A percentile compares a stretch with the other conserved stretches of the same genome.
These are phyloP conservation scores for Festucalex cinctus DNA, from an alignment of 2,113 vertebrate genomes.

Conservation along the genomic window DNA sequence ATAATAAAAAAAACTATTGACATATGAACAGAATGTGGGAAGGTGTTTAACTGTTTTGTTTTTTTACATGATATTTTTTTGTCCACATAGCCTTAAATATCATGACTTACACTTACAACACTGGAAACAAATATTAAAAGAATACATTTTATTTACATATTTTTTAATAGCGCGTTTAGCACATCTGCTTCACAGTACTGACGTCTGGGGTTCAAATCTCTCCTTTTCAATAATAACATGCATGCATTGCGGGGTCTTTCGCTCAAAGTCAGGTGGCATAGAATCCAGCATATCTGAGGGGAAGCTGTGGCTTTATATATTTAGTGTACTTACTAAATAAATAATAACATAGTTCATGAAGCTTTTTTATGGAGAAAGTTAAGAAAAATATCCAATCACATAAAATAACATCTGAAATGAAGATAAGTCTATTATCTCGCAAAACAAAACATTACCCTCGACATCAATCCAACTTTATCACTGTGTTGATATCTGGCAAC, in stretches of 20 bases:
- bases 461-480: conserved; percentile 1
- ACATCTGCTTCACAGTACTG: too few relatives aligned
- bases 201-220: too few relatives aligned
- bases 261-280: neutral
- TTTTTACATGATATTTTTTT: too few relatives aligned
- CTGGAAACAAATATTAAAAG: too few relatives aligned
- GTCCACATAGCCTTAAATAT: too few relatives aligned
- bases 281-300: neutral
- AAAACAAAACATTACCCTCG: neutral
- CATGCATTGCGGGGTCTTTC: neutral
- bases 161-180: too few relatives aligned
- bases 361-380: neutral
- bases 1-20: too few relatives aligned
- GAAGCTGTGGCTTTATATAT: neutral
- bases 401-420: neutral
- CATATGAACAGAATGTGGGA: too few relatives aligned
- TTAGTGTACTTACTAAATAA: neutral
- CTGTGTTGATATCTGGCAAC: conserved; percentile 5
- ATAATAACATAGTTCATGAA: neutral
- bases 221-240: too few relatives aligned
- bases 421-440: neutral
- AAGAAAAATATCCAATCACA: neutral
- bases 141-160: too few relatives aligned
- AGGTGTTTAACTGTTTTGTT: too few relatives aligned
- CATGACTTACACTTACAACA: too few relatives aligned